Evolutionary conservation across 2,888 invertebrate species (phyloP).

Genomic region (Caenorhabditis afra): DNA sequence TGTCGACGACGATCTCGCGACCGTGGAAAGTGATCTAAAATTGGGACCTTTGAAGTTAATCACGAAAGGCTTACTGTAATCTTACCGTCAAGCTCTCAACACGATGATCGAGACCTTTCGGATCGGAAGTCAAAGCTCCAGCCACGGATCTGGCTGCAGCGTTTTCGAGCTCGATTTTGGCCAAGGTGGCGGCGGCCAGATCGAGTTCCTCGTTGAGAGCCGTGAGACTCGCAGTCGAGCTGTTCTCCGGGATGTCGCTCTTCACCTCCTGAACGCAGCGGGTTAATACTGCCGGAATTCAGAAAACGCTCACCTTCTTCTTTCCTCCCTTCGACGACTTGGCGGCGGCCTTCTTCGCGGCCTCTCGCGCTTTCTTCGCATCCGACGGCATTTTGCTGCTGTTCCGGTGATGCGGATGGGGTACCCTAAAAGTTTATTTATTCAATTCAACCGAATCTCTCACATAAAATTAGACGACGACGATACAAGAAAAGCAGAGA

Average conservation of each 20-base stretch:
- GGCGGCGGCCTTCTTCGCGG: slow-evolving; percentile 89
- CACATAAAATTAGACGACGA: slow-evolving; percentile 1
- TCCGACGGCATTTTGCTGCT: slow-evolving; percentile 92
- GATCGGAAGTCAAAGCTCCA: slow-evolving; percentile 94
- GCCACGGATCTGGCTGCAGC: slow-evolving; percentile 95
- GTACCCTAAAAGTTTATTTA: slow-evolving; percentile 61
- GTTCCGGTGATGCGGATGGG: slow-evolving; percentile 48
- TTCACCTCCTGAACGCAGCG: slow-evolving; percentile 17
- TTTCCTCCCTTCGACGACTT: slow-evolving; percentile 63
- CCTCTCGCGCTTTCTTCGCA: slow-evolving; percentile 96
- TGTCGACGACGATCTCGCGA: slow-evolving; percentile 94
- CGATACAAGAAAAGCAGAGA: slow-evolving; percentile 12
- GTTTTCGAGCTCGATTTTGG: slow-evolving; percentile 86
- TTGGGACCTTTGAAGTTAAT: background rate
- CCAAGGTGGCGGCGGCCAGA: slow-evolving; percentile 77
- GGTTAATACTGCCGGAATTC: too few relatives aligned
- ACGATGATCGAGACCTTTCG: slow-evolving; percentile 95
- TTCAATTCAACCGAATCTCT: slow-evolving; percentile 20
- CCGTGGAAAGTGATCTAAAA: slow-evolving; percentile 93
- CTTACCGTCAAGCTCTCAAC: slow-evolving; percentile 83
- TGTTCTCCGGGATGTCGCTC: slow-evolving; percentile 15
- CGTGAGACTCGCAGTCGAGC: slow-evolving; percentile 45
- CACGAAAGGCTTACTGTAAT: background rate
- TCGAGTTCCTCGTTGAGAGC: slow-evolving; percentile 69
- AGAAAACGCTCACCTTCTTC: slow-evolving; percentile 28